phyloP scores from a whole-genome alignment of 2,797 vertebrate species.

The Pseudochaenichthys georgianus region DNA sequence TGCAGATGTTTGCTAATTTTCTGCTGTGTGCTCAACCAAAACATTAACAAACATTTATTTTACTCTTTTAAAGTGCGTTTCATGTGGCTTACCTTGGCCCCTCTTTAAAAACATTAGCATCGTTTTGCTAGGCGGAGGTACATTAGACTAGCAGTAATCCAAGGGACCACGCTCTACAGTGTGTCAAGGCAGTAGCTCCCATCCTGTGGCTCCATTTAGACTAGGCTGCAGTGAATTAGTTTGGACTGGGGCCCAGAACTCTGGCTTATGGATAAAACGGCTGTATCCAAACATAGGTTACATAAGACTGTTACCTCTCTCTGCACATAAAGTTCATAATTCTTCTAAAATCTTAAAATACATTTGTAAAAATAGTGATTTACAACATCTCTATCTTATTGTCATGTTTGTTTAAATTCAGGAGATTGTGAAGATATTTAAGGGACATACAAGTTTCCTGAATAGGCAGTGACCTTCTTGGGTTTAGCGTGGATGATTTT shows the following conservation, averaged over 20 bases:
- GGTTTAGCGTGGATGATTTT: constrained; percentile 48
- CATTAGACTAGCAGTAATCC: constrained; percentile 45
- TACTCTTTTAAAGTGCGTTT: background rate
- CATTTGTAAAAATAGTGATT: constrained; percentile 10
- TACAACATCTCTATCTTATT: constrained; percentile 11
- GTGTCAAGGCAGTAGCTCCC: constrained; percentile 70
- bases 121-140: constrained; percentile 27
- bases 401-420: constrained; percentile 36
- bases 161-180: constrained; percentile 46
- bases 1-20: background rate
- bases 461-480: constrained; percentile 38
- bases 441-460: constrained; percentile 37
- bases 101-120: constrained; percentile 36
- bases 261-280: constrained; percentile 69
- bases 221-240: constrained; percentile 54
- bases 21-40: background rate
- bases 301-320: constrained; percentile 63
- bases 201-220: constrained; percentile 67
- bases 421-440: constrained; percentile 43
- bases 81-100: constrained; percentile 3
- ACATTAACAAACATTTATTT: background rate
- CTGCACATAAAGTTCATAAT: constrained; percentile 27
- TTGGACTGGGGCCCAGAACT: constrained; percentile 72
- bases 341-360: constrained; percentile 7
- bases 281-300: constrained; percentile 65